Base-by-base conservation (phyloP, 2,113 vertebrate genomes). In the Sisor rabdophorus region DNA sequence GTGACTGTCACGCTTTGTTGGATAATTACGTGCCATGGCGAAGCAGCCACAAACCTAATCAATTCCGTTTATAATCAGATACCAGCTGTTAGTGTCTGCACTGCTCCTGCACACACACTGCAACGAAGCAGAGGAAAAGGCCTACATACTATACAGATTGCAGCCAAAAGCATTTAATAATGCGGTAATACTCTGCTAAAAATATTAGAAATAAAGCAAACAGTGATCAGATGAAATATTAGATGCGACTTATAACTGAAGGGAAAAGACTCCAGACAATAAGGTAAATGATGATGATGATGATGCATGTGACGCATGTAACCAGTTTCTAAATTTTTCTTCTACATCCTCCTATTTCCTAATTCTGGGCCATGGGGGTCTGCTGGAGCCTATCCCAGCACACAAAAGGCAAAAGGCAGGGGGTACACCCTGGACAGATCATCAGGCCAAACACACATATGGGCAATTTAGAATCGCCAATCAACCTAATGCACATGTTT, bases 61-160 rank as follows among this genome's bases (percentile, higher is more conserved):
- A 44, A 22, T 44, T 65, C 61, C n/a, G 36, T 65, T 40, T 40
- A 32, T 64, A 64, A 40, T 64, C 60, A 64, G 60, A 64, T 64
- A 12, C 32, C 60, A 64, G 60, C 60, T 64, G 60, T 64, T 32
- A 64, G 5, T n/a, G 60, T 4, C 17, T 64, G 10, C 10, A 64
- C 36, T 40, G 19, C 32, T 64, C 60, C 60, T 64, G 28, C 60
- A 64, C 60, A 64, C 3, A 2, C 30, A 5, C 59, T 20, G 19
- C 60, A 64, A 40, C 60, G 40, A 12, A 20, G 19, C 32, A 2
- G 32, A 63, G 60, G 20, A n/a, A n/a, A 8, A 36, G 6, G 6
- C 36, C 40, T 40, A 2, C 32, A 40, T 1, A 40, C 32, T 36
- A 16, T 60, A 36, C 58, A 60, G 26, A 58, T 16, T n/a, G 32